phyloP scores from a whole-genome alignment of 2,113 vertebrate species.

The Malaclemys terrapin region DNA sequence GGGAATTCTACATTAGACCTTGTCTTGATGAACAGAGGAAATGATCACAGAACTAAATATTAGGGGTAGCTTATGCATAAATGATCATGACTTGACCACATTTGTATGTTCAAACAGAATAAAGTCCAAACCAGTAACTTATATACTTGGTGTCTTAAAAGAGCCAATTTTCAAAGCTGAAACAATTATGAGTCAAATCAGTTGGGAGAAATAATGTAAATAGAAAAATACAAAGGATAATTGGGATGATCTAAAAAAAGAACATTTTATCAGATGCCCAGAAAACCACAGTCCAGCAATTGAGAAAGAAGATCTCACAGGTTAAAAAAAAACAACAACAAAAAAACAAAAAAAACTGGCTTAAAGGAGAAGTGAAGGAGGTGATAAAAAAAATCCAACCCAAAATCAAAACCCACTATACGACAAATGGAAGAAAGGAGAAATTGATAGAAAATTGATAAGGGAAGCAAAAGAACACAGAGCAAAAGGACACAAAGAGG shows the following conservation, averaged over 20 bases:
- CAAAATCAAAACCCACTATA: not conserved
- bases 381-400: not conserved
- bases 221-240: not conserved
- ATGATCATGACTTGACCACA: not conserved
- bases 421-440: not conserved
- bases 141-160: not conserved
- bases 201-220: not conserved
- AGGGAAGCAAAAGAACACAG: not conserved
- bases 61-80: not conserved
- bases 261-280: not conserved
- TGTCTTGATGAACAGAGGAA: not conserved
- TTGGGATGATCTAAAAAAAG: not conserved
- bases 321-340: no score
- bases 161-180: not conserved
- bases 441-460: not conserved
- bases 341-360: not conserved
- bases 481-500: not conserved
- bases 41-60: not conserved
- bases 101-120: not conserved
- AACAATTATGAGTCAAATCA: not conserved
- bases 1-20: not conserved
- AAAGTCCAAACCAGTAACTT: not conserved
- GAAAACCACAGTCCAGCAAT: not conserved
- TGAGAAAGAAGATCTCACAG: not conserved
- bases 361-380: not conserved